Base-by-base conservation (phyloP, 2,113 vertebrate species). In the Oostethus manadensis region DNA sequence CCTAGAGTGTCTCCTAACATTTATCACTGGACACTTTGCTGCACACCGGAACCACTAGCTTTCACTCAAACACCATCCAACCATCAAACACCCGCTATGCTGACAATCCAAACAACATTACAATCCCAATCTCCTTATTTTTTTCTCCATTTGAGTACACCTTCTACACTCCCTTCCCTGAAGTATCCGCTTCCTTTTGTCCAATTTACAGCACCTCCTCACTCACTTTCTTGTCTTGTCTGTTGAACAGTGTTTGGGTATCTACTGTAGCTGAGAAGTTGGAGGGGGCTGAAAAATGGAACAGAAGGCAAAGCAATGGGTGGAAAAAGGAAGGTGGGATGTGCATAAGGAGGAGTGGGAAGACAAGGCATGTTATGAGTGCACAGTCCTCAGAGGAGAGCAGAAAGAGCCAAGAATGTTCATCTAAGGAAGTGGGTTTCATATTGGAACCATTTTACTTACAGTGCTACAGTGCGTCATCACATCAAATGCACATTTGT, bases 1-100 rank as follows among this genome's bases (percentile, higher is more conserved):
- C 87, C 90, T 88, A 88, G 87, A 89, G 89, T 87, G 77, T 65
- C 81, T 84, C 76, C 65, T 76, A 79, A 86, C 86, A 89, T 93
- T 90, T 70, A 90, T 92, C 90, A 92, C 81, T 61, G 73, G 79
- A 81, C 79, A 70, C 75, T 86, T 78, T 69, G 84, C 78, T 80
- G 76, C 82, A 80, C 81, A 73, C 82, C 83, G 75, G 73, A 76
- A 84, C 84, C 82, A 81, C 77, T 78, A 82, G 87, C 83, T 80
- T 83, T 90, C 87, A 86, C 59, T 85, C 85, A 84, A 79, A 77
- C 67, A 60, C 61, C 68, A 76, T 86, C 81, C 80, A 80, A 81
- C 70, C 75, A n/a, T n/a, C n/a, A n/a, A n/a, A 79, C 83, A 44
- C 79, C 68, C 76, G 74, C 66, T 70, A 76, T 81, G 86, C 72